Evolutionary conservation across 92 coral and sea anemone genomes (phyloP).

Genomic region (Paragorgia papillata): DNA sequence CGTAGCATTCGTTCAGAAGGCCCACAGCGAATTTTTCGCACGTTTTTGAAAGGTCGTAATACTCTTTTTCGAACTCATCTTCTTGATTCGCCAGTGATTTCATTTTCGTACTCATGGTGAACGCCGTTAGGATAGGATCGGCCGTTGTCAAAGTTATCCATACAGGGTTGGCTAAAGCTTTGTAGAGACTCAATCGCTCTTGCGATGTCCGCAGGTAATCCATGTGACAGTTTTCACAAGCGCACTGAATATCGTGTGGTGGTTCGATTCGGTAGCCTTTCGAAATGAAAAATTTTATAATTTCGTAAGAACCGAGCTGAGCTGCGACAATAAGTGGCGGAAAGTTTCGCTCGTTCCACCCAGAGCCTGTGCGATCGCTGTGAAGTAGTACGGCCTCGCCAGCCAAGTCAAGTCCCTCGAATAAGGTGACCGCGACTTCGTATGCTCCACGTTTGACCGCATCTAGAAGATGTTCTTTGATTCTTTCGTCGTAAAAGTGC

Average conservation of each 20-base stretch:
- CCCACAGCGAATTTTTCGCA: conserved; percentile 84
- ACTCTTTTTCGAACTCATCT: conserved; percentile 95
- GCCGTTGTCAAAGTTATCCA: conserved; percentile 78
- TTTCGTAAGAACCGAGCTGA: conserved; percentile 84
- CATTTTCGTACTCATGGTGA: conserved; percentile 75
- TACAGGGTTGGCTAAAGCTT: conserved; percentile 89
- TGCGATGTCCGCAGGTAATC: conserved; percentile 85
- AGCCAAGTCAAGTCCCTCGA: conserved; percentile 15
- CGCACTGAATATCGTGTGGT: conserved; percentile 85
- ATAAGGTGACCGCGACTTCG: conserved; percentile 15
- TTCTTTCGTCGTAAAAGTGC: conserved; percentile 24
- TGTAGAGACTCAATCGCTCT: conserved; percentile 78
- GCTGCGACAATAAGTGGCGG: conserved; percentile 90
- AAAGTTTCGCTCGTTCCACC: conserved; percentile 63
- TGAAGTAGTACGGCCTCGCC: not conserved
- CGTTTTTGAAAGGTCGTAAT: conserved; percentile 66
- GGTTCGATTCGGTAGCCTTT: conserved; percentile 81
- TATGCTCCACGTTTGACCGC: conserved; percentile 35
- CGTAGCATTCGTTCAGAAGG: conserved; percentile 87
- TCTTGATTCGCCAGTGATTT: conserved; percentile 76
- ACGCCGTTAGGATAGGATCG: conserved; percentile 82
- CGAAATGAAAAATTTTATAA: conserved; percentile 72
- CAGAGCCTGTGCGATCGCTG: conserved; percentile 10
- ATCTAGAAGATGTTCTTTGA: conserved; percentile 23
- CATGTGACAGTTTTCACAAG: conserved; percentile 73